phyloP scores from a whole-genome alignment of 2,113 vertebrate species.

The Syrmaticus mikado region DNA sequence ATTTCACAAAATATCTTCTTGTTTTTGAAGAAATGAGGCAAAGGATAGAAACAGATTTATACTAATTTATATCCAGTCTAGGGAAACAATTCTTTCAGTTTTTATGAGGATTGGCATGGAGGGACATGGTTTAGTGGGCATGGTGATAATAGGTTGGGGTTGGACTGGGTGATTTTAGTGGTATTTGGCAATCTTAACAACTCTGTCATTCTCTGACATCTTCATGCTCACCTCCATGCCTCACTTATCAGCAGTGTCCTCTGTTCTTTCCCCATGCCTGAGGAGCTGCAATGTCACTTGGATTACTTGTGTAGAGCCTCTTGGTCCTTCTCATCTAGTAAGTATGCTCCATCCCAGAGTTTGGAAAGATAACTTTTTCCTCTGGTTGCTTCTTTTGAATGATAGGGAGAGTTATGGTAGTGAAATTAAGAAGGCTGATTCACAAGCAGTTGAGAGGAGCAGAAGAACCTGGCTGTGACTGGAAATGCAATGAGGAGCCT shows the following conservation, averaged over 20 bases:
- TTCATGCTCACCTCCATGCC: fast-evolving
- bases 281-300: neutral
- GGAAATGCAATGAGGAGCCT: neutral
- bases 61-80: neutral
- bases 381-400: neutral
- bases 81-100: neutral
- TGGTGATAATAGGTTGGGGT: too few relatives aligned
- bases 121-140: too few relatives aligned
- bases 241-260: neutral
- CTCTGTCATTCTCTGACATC: neutral
- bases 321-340: neutral
- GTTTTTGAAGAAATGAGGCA: neutral
- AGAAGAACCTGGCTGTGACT: neutral
- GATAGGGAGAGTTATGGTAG: neutral
- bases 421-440: neutral
- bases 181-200: too few relatives aligned
- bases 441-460: neutral
- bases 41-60: neutral
- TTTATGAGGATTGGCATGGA: neutral
- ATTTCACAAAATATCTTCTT: neutral
- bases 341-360: neutral
- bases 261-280: neutral
- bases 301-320: neutral
- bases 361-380: neutral
- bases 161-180: too few relatives aligned